These are phyloP conservation scores for Megalops atlanticus DNA, from an alignment of 2,113 vertebrate genomes.

Conservation along the genomic window DNA sequence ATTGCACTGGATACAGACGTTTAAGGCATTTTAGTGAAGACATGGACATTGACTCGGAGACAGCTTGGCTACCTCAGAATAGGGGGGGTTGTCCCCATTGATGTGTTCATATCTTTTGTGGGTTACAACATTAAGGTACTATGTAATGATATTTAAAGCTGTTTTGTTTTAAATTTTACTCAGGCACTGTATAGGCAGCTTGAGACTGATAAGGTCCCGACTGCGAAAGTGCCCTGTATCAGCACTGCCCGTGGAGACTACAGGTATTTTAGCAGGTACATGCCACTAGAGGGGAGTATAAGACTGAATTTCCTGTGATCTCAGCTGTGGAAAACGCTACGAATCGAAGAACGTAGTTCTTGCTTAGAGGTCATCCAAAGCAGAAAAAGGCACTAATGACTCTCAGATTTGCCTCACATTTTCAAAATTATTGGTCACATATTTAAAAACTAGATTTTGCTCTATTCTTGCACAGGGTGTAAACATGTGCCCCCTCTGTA, in stretches of 20 bases:
- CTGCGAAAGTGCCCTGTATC: constrained; percentile 1
- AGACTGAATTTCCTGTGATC: not conserved
- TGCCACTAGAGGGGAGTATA: constrained; percentile 36
- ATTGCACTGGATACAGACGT: no score
- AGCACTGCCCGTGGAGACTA: constrained; percentile 37
- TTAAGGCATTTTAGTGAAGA: no score
- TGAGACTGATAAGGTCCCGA: not conserved
- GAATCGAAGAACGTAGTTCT: not conserved
- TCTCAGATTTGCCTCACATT: not conserved
- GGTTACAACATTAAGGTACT: no score
- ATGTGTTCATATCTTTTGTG: no score
- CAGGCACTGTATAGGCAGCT: constrained; percentile 39
- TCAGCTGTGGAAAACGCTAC: no score
- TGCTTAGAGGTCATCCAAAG: not conserved
- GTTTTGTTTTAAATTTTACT: constrained; percentile 17
- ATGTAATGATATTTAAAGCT: no score
- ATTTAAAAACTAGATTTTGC: not conserved
- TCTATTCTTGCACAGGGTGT: not conserved
- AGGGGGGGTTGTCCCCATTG: no score
- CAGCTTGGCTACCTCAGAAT: no score
- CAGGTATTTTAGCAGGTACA: constrained; percentile 41
- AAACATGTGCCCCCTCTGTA: not conserved
- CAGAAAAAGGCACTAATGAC: constrained; percentile 10
- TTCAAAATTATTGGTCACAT: not conserved
- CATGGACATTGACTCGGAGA: no score